Evolutionary conservation across 2,797 vertebrate genomes (phyloP), one percentile per base, ranked within the genome.

Genomic region (Sorex maritimensis): DNA sequence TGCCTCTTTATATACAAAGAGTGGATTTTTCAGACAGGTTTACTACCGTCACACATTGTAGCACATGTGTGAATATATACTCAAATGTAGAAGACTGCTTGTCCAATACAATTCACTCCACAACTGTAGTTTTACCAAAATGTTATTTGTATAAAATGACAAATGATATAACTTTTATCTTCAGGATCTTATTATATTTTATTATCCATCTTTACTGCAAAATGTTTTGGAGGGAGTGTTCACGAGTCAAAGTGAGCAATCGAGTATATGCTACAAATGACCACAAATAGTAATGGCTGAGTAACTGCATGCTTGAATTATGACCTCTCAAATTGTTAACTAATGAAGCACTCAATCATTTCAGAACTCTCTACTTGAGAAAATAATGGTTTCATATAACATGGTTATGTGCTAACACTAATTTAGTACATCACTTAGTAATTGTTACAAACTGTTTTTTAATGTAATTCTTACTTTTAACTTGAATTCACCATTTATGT

Each of bases 401-500:
- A 63, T 21, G 24, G 11, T 11, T 79, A 81, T 58, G 3, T 63
- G 8, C 30, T 41, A 81, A 95, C 49, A 68, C 72, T 73, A 87
- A 86, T 63, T 82, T 83, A 12, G 2, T 14, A 93, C 2, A 63
- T 69, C 28, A 69, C 17, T 2, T 49, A 74, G 28, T 46, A 61
- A 78, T 8, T 74, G 44, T n/a, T n/a, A 21, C 75, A 74, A 83
- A 61, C 85, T 65, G 7, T 58, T 81, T 63, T 90, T 88, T 13
- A 2, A 80, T 3, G 63, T 34, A 14, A 81, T 21, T 23, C 19
- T 80, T 93, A 81, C 74, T 85, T 71, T 83, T 52, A 17, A 88
- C 30, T 71, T 1, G 49, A 74, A 93, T 71, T 89, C 74, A 89
- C 7, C 15, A 75, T 26, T 95, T 80, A 78, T 63, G 4, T n/a